Base-by-base conservation (phyloP, 2,113 vertebrate genomes). In the Clarias gariepinus region DNA sequence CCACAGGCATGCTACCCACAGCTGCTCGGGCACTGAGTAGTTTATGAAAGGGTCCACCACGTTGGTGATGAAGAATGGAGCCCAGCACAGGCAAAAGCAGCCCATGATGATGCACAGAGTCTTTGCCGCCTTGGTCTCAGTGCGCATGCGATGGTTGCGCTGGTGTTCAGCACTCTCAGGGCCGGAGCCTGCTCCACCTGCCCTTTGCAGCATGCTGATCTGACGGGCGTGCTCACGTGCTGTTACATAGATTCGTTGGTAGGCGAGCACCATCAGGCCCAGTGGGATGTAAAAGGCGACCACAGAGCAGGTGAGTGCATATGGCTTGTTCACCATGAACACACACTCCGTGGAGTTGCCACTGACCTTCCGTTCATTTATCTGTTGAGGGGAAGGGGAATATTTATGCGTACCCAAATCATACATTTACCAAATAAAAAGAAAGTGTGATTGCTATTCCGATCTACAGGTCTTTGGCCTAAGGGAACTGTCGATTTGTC, bases 271-370 rank as follows among this genome's bases (percentile, higher is more conserved):
- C 98, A 99, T 99, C 86, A 99, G 95, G 74, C 97, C 87, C 90
- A 99, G 95, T 0, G 98, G 98, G 89, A 99, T 96, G 95, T 99
- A 99, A 95, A 99, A 99, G 92, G 98, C 98, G 92, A 99, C 98
- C 94, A 98, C 95, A 0, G 98, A 99, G 93, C 98, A 99, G 84
- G 98, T 99, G 90, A 99, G 95, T 61, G 98, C 98, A 0, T 99
- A 99, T 28, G 98, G 97, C 91, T 99, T 99, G 95, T 99, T 99
- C 86, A 99, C 98, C 98, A 99, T 97, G 94, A 99, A 99, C 89
- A 99, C 93, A 89, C 98, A 99, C 89, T 96, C 96, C 0, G 97
- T 99, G 63, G 96, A 95, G 94, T 99, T 99, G 88, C 95, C 96
- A 88, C 90, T 95, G 94, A 96, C 92, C 88, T 96, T 96, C 82